Evolutionary conservation across 2,888 invertebrate species (phyloP).

Genomic region (Meta bourneti): DNA sequence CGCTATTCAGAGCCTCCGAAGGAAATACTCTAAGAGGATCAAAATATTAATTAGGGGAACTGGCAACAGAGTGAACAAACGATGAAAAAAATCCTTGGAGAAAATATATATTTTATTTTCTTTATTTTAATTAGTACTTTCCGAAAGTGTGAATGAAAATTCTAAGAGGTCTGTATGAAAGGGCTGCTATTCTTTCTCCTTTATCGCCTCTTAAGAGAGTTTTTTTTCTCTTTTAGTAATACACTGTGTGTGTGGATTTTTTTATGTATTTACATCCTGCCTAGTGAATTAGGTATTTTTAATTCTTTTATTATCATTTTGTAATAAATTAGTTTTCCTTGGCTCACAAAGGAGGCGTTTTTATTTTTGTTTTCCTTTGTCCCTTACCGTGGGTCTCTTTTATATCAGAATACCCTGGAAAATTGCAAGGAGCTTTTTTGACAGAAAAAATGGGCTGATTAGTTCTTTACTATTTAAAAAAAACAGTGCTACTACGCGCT

Average conservation of each 20-base stretch:
- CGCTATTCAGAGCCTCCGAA: background rate
- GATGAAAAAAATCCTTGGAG: background rate
- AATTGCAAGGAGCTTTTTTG: no score
- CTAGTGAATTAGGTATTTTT: constrained; percentile 17
- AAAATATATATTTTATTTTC: background rate
- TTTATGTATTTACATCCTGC: constrained; percentile 11
- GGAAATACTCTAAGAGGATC: background rate
- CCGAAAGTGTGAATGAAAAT: constrained; percentile 27
- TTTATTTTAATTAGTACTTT: constrained; percentile 60
- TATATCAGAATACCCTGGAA: no score
- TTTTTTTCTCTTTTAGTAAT: constrained; percentile 12
- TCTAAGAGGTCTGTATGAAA: constrained; percentile 5
- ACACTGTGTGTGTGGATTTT: background rate
- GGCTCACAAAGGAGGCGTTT: background rate
- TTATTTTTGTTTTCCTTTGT: constrained; percentile 21
- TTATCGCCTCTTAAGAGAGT: constrained; percentile 16
- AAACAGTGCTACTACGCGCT: no score
- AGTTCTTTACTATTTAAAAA: no score
- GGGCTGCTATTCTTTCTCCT: constrained; percentile 19
- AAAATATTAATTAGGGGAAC: constrained; percentile 6
- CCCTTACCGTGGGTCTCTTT: background rate
- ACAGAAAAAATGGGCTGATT: no score
- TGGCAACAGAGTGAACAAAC: constrained; percentile 7
- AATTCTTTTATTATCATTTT: constrained; percentile 55
- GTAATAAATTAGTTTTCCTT: constrained; percentile 50